phyloP scores from a whole-genome alignment of 2,797 vertebrate genomes.

The Rhodeus uyekii region DNA sequence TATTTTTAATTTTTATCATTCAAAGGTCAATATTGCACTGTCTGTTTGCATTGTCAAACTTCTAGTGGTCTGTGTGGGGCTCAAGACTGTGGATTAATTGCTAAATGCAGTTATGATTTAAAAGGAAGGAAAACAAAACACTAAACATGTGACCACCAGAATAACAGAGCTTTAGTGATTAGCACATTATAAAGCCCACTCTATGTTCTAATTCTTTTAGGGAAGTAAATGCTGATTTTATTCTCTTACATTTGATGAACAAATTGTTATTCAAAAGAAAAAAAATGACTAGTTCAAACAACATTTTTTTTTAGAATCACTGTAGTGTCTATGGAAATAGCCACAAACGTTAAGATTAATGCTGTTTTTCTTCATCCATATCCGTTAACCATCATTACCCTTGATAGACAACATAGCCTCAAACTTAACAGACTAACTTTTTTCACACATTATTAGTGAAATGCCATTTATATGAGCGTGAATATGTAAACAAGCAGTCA shows the following conservation, averaged over 20 bases:
- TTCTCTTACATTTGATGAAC: conserved; percentile 17
- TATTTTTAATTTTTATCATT: not conserved
- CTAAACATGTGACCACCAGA: not conserved
- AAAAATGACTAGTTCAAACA: not conserved
- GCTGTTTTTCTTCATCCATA: conserved; percentile 52
- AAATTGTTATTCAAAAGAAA: not conserved
- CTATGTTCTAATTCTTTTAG: conserved; percentile 7
- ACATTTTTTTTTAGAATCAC: not conserved
- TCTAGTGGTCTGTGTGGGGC: not conserved
- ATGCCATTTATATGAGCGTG: conserved; percentile 56
- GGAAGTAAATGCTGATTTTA: not conserved
- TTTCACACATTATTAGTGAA: conserved; percentile 49
- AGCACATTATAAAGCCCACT: not conserved
- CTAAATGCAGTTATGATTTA: not conserved
- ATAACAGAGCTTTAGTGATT: not conserved
- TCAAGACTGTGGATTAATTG: not conserved
- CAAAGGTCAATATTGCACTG: not conserved
- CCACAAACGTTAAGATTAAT: conserved; percentile 37
- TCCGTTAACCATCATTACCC: conserved; percentile 54
- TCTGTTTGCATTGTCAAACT: not conserved
- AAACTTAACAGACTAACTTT: conserved; percentile 56
- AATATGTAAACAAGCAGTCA: conserved; percentile 68
- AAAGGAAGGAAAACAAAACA: not conserved
- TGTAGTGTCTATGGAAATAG: not conserved
- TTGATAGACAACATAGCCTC: conserved; percentile 35